Base-by-base conservation (phyloP, 2,888 invertebrate species). In the Trichopoda pennipes region DNA sequence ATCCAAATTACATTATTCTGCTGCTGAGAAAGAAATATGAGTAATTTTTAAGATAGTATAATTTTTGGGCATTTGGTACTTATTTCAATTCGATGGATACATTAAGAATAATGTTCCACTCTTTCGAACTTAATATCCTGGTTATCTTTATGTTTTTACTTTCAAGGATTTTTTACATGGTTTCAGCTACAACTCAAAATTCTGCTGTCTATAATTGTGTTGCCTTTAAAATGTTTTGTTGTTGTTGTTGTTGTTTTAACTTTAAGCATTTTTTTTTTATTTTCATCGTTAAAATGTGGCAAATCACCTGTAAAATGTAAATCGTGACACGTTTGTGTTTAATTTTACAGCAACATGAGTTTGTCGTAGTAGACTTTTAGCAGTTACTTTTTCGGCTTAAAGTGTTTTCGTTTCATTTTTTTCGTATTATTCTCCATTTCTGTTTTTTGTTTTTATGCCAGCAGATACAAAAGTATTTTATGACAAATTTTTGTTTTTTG, bases 291-390 rank as follows among this genome's bases (percentile, higher is more conserved):
- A 53, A 70, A 78, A 38, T 38, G 42, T 64, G 63, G 70, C 79
- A 82, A 85, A 84, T 85, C 85, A 85, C 82, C 81, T 81, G 83
- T 84, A 84, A 84, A 84, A 85, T 84, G 80, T 82, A 83, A 84
- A 85, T 82, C 81, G 81, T 83, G 74, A 84, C 85, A 84, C 82
- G 85, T 84, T 84, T 68, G 44, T 61, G 53, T 76, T 47, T 56
- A 51, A 76, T 76, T 76, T 75, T 17, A 74, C 23, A 53, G 63
- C 58, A 69, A 64, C 12, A 74, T 73, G 68, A 69, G 58, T 53
- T 51, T 28, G 28, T 16, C 51, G 53, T 4, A 55, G 55, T 56
- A 35, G 28, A 66, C 38, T 66, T 75, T 77, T 53, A 56, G 23
- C 12, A 56, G 44, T 49, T 42, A 51, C 47, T 74, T 56, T 38